Percentiles rank a stretch among this genome's conserved stretches.
phyloP scores from a whole-genome alignment of 2,113 vertebrate genomes.

The Amphiprion percula region DNA sequence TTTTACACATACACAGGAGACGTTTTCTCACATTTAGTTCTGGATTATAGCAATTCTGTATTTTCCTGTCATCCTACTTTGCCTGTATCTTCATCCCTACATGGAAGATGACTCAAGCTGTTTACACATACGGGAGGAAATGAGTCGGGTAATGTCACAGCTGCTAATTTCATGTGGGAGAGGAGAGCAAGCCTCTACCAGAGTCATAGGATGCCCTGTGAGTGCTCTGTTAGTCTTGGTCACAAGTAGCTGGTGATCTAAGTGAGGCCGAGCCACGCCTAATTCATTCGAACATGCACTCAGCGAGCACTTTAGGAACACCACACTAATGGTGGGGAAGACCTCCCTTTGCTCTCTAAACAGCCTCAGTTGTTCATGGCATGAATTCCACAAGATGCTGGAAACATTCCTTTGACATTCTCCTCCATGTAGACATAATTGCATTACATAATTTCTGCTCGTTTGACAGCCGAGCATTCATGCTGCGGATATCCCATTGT shows the following conservation, averaged over 20 bases:
- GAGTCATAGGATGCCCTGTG: constrained; percentile 41
- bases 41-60: neutral
- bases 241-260: constrained; percentile 30
- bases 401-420: neutral
- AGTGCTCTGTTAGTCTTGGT: constrained; percentile 34
- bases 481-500: neutral
- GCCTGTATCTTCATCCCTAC: neutral
- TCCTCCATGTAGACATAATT: neutral
- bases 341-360: neutral
- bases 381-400: neutral
- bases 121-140: neutral
- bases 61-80: neutral
- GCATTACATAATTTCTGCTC: neutral
- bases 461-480: neutral
- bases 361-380: neutral
- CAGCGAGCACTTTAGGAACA: neutral
- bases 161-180: neutral
- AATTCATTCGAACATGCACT: neutral
- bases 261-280: neutral
- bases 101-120: constrained; percentile 20
- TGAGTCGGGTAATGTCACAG: neutral
- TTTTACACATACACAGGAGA: neutral
- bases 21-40: neutral
- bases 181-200: neutral
- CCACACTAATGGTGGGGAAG: neutral